Base-by-base conservation (phyloP, 92 coral and sea anemone species). In the Diadumene lineata region DNA sequence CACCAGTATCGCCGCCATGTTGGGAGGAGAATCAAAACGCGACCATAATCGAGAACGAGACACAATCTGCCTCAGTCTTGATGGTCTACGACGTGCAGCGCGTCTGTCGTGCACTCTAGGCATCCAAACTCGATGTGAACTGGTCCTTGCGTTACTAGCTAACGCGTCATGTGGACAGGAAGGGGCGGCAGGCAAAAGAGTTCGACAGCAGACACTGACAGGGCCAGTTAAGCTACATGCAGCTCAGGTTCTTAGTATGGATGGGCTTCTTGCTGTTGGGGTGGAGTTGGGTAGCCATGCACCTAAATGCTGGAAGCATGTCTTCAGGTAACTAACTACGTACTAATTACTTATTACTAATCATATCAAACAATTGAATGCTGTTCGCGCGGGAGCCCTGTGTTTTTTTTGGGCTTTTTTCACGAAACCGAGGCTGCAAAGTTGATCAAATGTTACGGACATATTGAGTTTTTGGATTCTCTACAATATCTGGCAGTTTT, bases 241-340 rank as follows among this genome's bases (percentile, higher is more conserved):
- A 30, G 98, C 98, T 50, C 98, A 94, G 78, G 98, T 94, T 64
- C 66, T 94, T 75, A 94, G 97, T 66, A 94, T 94, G 98, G 98
- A 94, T 58, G 98, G 94, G 57, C 80, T 94, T 68, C 91, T 94
- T 55, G 97, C 97, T 60, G 98, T 94, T 16, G 98, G 98, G 23
- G 92, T 94, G 28, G 98, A 94, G 86, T 79, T 94, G 34, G 98
- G 98, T 1, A 94, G 93, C 69, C 98, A 94, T 73, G 98, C 98
- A 11, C 98, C 98, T 1, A 92, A 94, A 75, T 94, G 98, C 84
- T 94, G 98, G 98, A 91, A 91, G 73, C 98, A 94, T 73, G 98
- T 94, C 60, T 94, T 94, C 75, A 91, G 98, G 98, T 94, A 72
- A 60, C n/a, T 29, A 4, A 11, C 18, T 0, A 46, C 0, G 11